phyloP scores from a whole-genome alignment of 2,797 vertebrate species.

The Acestrorhynchus altus region DNA sequence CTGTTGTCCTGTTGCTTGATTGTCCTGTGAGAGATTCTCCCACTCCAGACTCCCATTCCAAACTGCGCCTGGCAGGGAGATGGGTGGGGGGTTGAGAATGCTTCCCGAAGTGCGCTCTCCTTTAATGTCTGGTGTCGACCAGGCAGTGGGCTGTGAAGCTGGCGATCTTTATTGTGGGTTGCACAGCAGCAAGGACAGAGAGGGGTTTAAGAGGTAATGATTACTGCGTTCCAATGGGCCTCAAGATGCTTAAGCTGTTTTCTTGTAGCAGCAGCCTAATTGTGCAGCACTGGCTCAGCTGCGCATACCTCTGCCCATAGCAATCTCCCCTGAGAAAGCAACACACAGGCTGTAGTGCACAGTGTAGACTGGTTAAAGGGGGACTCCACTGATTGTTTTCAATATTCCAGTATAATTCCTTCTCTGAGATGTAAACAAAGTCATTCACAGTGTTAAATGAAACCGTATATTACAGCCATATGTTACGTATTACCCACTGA shows the following conservation, averaged over 20 bases:
- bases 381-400: no score
- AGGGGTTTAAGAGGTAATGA: slow-evolving; percentile 47
- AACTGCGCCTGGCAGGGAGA: slow-evolving; percentile 38
- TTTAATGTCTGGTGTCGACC: slow-evolving; percentile 44
- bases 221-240: slow-evolving; percentile 40
- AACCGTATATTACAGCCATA: no score
- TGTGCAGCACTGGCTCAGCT: slow-evolving; percentile 7
- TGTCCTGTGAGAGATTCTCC: slow-evolving; percentile 35
- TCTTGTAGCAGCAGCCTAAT: slow-evolving; percentile 43
- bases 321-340: neutral
- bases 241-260: slow-evolving; percentile 43
- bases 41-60: slow-evolving; percentile 36
- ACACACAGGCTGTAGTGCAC: neutral
- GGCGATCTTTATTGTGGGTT: slow-evolving; percentile 54
- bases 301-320: neutral
- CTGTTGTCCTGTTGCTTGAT: slow-evolving; percentile 44
- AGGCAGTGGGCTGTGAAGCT: slow-evolving; percentile 42
- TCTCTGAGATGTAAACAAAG: no score
- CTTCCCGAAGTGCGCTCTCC: slow-evolving; percentile 50
- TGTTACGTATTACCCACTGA: no score
- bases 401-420: no score
- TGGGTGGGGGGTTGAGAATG: slow-evolving; percentile 42
- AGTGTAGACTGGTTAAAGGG: slow-evolving; percentile 1
- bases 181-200: slow-evolving; percentile 18
- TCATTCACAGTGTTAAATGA: no score